Evolutionary conservation across 2,888 invertebrate species (phyloP).

Genomic region (Gerris lacustris): DNA sequence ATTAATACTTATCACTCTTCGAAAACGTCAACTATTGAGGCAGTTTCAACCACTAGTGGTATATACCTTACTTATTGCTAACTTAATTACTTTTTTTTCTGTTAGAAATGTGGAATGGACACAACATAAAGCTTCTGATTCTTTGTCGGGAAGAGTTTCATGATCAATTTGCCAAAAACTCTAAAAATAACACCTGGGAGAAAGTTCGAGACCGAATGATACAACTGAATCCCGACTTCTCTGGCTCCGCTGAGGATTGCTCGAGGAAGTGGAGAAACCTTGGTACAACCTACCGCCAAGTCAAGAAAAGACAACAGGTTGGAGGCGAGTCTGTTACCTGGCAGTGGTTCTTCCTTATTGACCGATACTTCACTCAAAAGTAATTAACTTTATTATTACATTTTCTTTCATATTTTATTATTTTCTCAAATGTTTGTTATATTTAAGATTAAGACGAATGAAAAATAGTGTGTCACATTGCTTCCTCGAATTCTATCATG

Average conservation of each 20-base stretch:
- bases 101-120: not conserved
- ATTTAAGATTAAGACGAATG: too few species aligned
- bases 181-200: not conserved
- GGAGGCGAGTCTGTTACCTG: not conserved
- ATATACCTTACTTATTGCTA: not conserved
- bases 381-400: not conserved
- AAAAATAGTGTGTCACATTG: too few species aligned
- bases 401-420: too few species aligned
- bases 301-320: not conserved
- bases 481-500: too few species aligned
- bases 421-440: too few species aligned
- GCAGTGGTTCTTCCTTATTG: constrained; percentile 1
- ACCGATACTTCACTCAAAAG: not conserved
- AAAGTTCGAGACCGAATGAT: not conserved
- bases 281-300: not conserved
- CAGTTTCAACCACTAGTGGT: too few species aligned
- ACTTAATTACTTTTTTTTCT: not conserved
- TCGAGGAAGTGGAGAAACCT: not conserved
- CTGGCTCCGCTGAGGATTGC: not conserved
- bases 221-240: not conserved
- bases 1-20: too few species aligned
- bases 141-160: not conserved
- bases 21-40: too few species aligned
- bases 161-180: not conserved
- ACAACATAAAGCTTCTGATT: not conserved